Base-by-base conservation (phyloP, 2,888 invertebrate species). In the Eretmocerus hayati region DNA sequence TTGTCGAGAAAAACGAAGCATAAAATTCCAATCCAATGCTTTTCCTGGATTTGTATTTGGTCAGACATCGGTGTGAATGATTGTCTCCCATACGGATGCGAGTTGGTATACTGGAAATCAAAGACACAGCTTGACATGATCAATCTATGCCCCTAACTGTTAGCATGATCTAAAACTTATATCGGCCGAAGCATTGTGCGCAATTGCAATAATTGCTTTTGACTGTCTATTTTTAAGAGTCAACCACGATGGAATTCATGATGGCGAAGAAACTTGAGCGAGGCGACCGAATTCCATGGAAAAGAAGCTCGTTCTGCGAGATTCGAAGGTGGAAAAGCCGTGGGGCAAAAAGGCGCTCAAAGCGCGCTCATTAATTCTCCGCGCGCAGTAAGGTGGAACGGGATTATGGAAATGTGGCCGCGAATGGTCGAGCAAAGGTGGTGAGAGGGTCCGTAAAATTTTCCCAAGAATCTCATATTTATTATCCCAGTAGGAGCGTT, bases 391-490 rank as follows among this genome's bases (percentile, higher is more conserved):
- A 59, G 62, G 61, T 62, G 62, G 60, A 64, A 61, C 58, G 54
- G 39, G 59, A 63, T 63, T 63, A 60, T 58, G 60, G 59, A 63
- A 63, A 57, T 55, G 54, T 55, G 51, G 46, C 45, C 42, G 47
- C 48, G 47, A 48, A 43, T 46, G 31, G 36, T 23, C 32, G 54
- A n/a, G n/a, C n/a, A n/a, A n/a, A n/a, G n/a, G n/a, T n/a, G n/a
- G n/a, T n/a, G n/a, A 33, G 39, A 15, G 50, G 49, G 56, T 54
- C 55, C 56, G 55, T 56, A 63, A 63, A 65, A 68, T 65, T 66
- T 67, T 65, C 65, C 62, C 62, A 59, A 63, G 61, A 69, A 66
- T 69, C 64, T 69, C 69, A 70, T 69, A 68, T 69, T 69, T 53
- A 53, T 50, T 53, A 50, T 53, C 47, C 47, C 48, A 21, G 37